Conservation (phyloP, 2,113 vertebrate species). For the Spea multiplicata region DNA sequence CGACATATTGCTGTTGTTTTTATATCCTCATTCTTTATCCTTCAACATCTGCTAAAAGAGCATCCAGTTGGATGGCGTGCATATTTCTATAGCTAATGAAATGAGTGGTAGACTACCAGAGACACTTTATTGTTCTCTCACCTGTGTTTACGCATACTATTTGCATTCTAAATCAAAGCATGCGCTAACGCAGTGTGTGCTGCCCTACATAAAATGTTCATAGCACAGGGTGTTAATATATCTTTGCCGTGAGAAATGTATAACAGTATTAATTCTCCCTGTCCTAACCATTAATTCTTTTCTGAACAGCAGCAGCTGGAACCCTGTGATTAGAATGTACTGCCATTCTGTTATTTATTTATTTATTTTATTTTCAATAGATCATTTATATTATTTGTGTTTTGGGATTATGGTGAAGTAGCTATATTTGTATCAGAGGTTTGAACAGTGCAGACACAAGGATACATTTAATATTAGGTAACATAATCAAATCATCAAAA, state of each 20-base stretch:
- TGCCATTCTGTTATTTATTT: not conserved
- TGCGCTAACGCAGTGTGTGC: not conserved
- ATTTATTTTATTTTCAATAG: too few species aligned
- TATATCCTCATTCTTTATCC: constrained; percentile 45
- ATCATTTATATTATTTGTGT: too few species aligned
- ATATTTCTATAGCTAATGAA: constrained; percentile 55
- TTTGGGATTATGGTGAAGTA: too few species aligned
- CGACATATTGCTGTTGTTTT: constrained; percentile 30
- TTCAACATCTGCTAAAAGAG: constrained; percentile 36
- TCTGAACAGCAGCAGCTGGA: not conserved
- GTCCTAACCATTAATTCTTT: not conserved
- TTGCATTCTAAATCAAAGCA: constrained; percentile 49
- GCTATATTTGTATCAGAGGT: too few species aligned
- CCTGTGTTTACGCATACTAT: constrained; percentile 58
- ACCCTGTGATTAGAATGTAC: not conserved
- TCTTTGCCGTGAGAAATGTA: not conserved
- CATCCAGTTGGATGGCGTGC: not conserved
- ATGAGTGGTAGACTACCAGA: constrained; percentile 52
- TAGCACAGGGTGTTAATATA: not conserved
- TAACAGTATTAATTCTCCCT: not conserved
- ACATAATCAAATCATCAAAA: too few species aligned
- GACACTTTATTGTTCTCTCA: constrained; percentile 53
- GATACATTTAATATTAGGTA: too few species aligned
- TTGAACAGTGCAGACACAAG: too few species aligned
- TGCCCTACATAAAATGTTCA: constrained; percentile 1